Percentiles rank a stretch among this genome's conserved stretches.
These are phyloP conservation scores for Eubasilissa splendida DNA, from an alignment of 2,888 invertebrate species.

Conservation along the genomic window DNA sequence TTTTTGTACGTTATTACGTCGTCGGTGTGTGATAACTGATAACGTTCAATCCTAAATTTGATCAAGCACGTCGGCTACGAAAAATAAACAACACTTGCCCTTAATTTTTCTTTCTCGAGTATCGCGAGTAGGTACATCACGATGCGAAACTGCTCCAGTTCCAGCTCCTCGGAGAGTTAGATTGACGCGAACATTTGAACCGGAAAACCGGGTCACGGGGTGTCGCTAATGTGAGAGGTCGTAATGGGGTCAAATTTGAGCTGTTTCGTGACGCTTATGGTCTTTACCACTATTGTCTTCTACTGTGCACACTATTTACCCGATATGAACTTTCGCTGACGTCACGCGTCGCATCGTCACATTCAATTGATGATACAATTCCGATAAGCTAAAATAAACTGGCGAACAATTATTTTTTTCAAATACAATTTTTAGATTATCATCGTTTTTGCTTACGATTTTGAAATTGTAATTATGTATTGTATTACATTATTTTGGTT, in stretches of 20 bases:
- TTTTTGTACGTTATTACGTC: background rate
- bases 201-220: slow-evolving; percentile 42
- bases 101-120: background rate
- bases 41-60: background rate
- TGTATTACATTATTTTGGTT: too few relatives aligned
- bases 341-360: too few relatives aligned
- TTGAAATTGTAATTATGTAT: too few relatives aligned
- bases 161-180: slow-evolving; percentile 18
- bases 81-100: background rate
- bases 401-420: too few relatives aligned
- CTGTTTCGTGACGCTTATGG: background rate
- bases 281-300: too few relatives aligned
- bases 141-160: slow-evolving; percentile 27
- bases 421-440: too few relatives aligned
- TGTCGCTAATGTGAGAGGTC: slow-evolving; percentile 33
- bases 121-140: background rate
- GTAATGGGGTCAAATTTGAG: slow-evolving; percentile 30
- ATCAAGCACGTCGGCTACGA: too few relatives aligned
- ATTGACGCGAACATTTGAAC: slow-evolving; percentile 25
- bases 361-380: too few relatives aligned
- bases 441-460: too few relatives aligned
- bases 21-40: background rate
- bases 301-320: too few relatives aligned
- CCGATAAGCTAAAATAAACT: too few relatives aligned
- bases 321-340: too few relatives aligned